Conservation (phyloP, 1,140 invertebrate genomes). For the Helicoverpa armigera region DNA sequence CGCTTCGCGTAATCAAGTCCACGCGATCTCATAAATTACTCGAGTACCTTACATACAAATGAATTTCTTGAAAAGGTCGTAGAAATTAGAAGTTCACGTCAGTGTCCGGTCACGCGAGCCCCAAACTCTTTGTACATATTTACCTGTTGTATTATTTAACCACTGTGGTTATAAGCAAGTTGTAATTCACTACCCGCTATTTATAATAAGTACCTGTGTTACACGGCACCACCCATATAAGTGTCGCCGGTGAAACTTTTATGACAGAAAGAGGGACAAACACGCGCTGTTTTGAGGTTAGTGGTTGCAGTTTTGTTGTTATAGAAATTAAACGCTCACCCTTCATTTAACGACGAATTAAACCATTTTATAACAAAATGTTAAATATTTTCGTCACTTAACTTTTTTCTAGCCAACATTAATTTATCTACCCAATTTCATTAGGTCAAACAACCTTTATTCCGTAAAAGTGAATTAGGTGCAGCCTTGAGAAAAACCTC, state of each 20-base stretch:
- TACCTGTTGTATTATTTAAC: constrained; percentile 60
- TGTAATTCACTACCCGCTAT: constrained; percentile 39
- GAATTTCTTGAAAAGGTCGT: constrained; percentile 82
- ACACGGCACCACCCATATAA: constrained; percentile 39
- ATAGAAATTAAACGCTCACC: constrained; percentile 3
- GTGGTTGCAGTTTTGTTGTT: constrained; percentile 27
- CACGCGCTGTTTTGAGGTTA: constrained; percentile 13
- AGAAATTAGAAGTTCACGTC: constrained; percentile 77
- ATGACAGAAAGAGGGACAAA: constrained; percentile 40
- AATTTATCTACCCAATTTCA: constrained; percentile 11
- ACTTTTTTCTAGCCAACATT: neutral
- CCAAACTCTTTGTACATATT: constrained; percentile 61
- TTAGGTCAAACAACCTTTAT: constrained; percentile 30
- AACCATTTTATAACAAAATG: neutral
- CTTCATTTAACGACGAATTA: neutral
- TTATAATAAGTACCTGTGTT: constrained; percentile 31
- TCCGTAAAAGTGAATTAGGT: constrained; percentile 31
- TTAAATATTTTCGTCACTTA: neutral
- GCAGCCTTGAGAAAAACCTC: constrained; percentile 42
- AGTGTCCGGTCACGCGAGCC: constrained; percentile 72
- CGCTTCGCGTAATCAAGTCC: constrained; percentile 58
- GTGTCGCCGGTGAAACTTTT: constrained; percentile 31
- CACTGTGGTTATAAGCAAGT: constrained; percentile 41
- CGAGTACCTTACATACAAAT: constrained; percentile 64
- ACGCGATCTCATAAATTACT: constrained; percentile 78